Evolutionary conservation across 2,888 invertebrate genomes (phyloP).

Genomic region (Philopedon plagiatum): DNA sequence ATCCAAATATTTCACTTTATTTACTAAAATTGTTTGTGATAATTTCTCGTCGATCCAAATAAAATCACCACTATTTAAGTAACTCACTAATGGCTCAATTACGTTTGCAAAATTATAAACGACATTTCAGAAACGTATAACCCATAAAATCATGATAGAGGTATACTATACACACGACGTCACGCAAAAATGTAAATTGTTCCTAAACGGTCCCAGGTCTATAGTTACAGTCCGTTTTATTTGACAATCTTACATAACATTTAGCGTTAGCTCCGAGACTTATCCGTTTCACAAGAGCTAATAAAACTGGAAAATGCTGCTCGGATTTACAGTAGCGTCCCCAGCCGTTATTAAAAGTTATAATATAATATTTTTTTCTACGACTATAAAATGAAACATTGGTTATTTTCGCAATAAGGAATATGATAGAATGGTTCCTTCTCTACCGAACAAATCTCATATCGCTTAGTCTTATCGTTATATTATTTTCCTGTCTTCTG

Average conservation of each 20-base stretch:
- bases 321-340: conserved; percentile 9
- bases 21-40: too few relatives aligned
- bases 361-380: too few relatives aligned
- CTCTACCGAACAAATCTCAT: too few relatives aligned
- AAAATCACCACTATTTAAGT: too few relatives aligned
- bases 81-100: neutral
- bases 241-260: conserved; percentile 29
- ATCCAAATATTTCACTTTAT: too few relatives aligned
- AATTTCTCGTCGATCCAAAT: too few relatives aligned
- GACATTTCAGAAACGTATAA: conserved; percentile 12
- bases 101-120: conserved; percentile 8
- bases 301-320: conserved; percentile 15
- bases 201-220: conserved; percentile 18
- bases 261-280: neutral
- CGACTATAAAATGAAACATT: too few relatives aligned
- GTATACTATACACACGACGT: conserved; percentile 21
- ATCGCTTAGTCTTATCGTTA: too few relatives aligned
- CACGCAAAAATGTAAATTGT: conserved; percentile 35
- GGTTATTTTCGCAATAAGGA: too few relatives aligned
- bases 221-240: conserved; percentile 25
- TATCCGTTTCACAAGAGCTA: conserved; percentile 8
- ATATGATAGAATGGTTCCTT: too few relatives aligned
- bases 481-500: too few relatives aligned
- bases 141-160: conserved; percentile 22
- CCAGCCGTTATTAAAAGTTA: too few relatives aligned